phyloP scores from a whole-genome alignment of 1,140 invertebrate species.

The Pseudomyrmex sp. region DNA sequence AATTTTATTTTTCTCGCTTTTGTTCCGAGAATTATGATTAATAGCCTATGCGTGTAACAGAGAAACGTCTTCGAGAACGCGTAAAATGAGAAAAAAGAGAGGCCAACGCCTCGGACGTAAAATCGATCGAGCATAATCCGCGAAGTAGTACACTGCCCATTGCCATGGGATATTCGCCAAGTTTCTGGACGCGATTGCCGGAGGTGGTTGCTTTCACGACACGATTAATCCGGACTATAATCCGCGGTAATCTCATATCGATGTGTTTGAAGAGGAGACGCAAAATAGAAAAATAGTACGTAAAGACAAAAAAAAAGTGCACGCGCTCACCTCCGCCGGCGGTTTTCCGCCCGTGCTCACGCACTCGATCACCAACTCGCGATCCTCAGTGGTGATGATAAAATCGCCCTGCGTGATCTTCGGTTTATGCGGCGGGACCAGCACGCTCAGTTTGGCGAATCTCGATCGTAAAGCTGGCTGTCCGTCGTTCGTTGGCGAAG shows the following conservation, averaged over 20 bases:
- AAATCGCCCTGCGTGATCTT: slow-evolving; percentile 94
- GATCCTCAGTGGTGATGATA: slow-evolving; percentile 94
- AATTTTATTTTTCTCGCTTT: background rate
- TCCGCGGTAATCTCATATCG: slow-evolving; percentile 26
- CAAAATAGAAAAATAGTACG: background rate
- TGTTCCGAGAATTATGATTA: background rate
- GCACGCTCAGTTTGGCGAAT: slow-evolving; percentile 93
- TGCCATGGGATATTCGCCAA: slow-evolving; percentile 46
- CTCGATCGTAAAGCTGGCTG: slow-evolving; percentile 92
- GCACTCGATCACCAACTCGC: slow-evolving; percentile 95
- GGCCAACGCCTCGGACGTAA: background rate
- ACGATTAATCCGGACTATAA: slow-evolving; percentile 46
- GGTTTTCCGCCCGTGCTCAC: slow-evolving; percentile 96
- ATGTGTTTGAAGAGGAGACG: slow-evolving; percentile 25
- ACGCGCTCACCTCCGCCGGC: slow-evolving; percentile 91
- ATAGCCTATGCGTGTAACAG: background rate
- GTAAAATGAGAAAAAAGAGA: background rate
- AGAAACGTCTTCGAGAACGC: background rate
- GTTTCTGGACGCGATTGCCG: slow-evolving; percentile 48
- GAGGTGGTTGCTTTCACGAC: slow-evolving; percentile 37
- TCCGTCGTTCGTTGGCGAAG: slow-evolving; percentile 89
- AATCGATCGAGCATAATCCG: slow-evolving; percentile 58
- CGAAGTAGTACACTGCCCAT: slow-evolving; percentile 27
- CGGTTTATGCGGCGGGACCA: slow-evolving; percentile 95
- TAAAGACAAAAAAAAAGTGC: background rate